Evolutionary conservation across 2,113 vertebrate species (phyloP).

Genomic region (Pithys albifrons): DNA sequence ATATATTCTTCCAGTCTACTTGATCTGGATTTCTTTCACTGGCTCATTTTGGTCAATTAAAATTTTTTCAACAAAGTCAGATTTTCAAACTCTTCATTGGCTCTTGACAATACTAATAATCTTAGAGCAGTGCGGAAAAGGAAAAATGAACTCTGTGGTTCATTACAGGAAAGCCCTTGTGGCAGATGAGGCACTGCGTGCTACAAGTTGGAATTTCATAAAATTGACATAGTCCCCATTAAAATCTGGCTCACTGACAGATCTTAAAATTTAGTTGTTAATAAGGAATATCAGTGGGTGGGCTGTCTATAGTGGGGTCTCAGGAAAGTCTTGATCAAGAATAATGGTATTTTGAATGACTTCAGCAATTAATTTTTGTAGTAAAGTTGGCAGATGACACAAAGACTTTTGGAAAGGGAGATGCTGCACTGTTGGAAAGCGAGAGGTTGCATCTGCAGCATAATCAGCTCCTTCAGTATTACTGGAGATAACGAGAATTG

Average conservation of each 20-base stretch:
- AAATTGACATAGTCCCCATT: background rate
- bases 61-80: background rate
- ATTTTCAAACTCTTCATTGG: background rate
- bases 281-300: background rate
- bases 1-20: background rate
- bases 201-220: background rate
- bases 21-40: background rate
- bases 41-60: background rate
- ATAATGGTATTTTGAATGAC: background rate
- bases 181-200: background rate
- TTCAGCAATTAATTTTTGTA: background rate
- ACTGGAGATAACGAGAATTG: background rate
- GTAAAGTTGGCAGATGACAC: background rate
- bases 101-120: background rate
- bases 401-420: background rate
- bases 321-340: background rate
- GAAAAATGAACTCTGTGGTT: background rate
- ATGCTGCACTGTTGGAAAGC: background rate
- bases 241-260: background rate
- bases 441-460: background rate
- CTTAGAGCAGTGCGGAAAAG: background rate
- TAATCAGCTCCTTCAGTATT: background rate
- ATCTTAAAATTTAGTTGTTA: background rate
- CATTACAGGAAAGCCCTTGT: background rate
- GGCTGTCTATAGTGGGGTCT: background rate